phyloP scores from a whole-genome alignment of 2,888 invertebrate genomes.

The Sarcophaga variegata region DNA sequence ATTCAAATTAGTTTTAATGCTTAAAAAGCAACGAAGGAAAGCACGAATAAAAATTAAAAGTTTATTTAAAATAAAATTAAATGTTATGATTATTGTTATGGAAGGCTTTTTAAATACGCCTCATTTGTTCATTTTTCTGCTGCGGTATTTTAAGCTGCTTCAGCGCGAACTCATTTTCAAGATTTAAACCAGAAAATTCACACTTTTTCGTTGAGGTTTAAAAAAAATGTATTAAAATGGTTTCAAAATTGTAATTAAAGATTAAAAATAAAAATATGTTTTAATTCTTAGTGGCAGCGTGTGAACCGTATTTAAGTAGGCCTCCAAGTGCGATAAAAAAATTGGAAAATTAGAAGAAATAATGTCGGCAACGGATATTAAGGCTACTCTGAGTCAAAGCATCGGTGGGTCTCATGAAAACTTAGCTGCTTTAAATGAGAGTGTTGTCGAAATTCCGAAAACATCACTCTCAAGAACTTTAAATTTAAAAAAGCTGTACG shows the following conservation, averaged over 20 bases:
- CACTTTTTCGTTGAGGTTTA: not conserved
- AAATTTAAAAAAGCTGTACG: too few relatives aligned
- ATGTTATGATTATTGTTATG: not conserved
- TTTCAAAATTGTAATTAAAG: not conserved
- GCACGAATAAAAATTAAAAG: not conserved
- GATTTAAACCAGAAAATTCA: not conserved
- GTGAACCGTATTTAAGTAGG: too few relatives aligned
- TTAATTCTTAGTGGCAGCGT: too few relatives aligned
- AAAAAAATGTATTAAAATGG: not conserved
- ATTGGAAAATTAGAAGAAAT: too few relatives aligned
- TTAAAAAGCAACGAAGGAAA: not conserved
- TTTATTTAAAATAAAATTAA: not conserved
- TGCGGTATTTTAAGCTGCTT: not conserved
- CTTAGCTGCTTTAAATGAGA: too few relatives aligned
- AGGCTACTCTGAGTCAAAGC: too few relatives aligned
- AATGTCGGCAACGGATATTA: too few relatives aligned
- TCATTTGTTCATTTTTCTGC: not conserved
- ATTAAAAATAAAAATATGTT: not conserved
- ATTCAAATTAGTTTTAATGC: not conserved
- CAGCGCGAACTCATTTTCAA: not conserved
- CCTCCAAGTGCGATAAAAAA: too few relatives aligned
- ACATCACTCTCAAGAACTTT: too few relatives aligned
- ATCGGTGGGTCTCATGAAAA: too few relatives aligned
- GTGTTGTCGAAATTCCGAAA: too few relatives aligned
- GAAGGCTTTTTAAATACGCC: not conserved